Evolutionary conservation across 2,797 vertebrate genomes (phyloP).

Genomic region (Thaleichthys pacificus): DNA sequence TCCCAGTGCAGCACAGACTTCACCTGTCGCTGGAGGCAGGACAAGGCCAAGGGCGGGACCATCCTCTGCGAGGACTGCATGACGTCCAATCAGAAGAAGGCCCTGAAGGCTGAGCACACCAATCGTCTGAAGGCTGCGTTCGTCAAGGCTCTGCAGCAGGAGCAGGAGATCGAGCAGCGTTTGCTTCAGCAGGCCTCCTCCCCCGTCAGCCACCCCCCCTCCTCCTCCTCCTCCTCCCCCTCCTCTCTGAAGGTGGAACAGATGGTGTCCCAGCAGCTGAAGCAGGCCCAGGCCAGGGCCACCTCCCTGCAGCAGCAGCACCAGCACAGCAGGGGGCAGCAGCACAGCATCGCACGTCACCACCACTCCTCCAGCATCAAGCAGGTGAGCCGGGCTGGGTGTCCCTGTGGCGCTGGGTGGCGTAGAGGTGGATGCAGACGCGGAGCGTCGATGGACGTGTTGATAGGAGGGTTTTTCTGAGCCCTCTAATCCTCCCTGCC

Average conservation of each 20-base stretch:
- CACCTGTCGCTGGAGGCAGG: constrained; percentile 93
- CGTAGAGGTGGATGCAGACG: too few relatives aligned
- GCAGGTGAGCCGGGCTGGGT: constrained; percentile 74
- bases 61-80: constrained; percentile 95
- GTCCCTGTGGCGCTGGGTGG: background rate
- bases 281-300: constrained; percentile 65
- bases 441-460: too few relatives aligned
- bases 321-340: constrained; percentile 73
- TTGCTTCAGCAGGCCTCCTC: constrained; percentile 81
- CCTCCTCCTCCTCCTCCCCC: constrained; percentile 57
- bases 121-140: constrained; percentile 94
- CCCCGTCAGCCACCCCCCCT: constrained; percentile 56
- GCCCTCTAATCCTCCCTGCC: background rate
- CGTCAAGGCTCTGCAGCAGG: constrained; percentile 94
- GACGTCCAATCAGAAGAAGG: constrained; percentile 94
- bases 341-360: constrained; percentile 73
- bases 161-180: constrained; percentile 96
- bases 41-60: constrained; percentile 81
- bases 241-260: constrained; percentile 70
- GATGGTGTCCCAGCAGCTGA: constrained; percentile 74
- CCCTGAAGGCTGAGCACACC: constrained; percentile 93
- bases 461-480: too few relatives aligned
- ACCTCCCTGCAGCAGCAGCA: constrained; percentile 70
- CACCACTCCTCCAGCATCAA: constrained; percentile 78
- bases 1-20: constrained; percentile 96